phyloP scores from a whole-genome alignment of 2,113 vertebrate genomes.

The Elaphurus davidianus region DNA sequence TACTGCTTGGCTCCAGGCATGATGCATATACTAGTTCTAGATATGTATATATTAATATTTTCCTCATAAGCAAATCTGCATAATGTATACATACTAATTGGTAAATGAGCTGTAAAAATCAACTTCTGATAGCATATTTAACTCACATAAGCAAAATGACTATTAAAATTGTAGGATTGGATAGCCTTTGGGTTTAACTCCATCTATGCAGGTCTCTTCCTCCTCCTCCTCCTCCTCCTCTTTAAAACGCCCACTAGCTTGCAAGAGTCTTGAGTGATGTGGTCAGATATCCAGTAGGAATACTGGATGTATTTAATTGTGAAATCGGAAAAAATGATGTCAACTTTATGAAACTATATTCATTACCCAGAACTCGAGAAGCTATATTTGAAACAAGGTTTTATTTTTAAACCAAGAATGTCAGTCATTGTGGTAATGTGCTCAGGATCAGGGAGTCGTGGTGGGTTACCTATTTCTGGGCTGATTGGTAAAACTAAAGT shows the following conservation, averaged over 20 bases:
- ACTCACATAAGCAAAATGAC: constrained; percentile 37
- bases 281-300: constrained; percentile 54
- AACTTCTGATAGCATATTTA: constrained; percentile 55
- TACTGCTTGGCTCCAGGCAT: constrained; percentile 11
- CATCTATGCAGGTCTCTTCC: constrained; percentile 29
- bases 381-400: constrained; percentile 81
- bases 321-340: constrained; percentile 77
- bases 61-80: constrained; percentile 47
- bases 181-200: constrained; percentile 53
- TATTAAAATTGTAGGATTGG: constrained; percentile 9
- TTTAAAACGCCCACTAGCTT: constrained; percentile 52
- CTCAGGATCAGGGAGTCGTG: constrained; percentile 64
- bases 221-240: constrained; percentile 1
- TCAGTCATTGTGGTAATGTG: constrained; percentile 81
- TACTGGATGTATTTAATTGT: constrained; percentile 65
- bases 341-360: constrained; percentile 82
- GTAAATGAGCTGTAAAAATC: constrained; percentile 46
- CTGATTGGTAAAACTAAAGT: constrained; percentile 73
- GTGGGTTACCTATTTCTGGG: constrained; percentile 78
- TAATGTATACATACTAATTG: constrained; percentile 53
- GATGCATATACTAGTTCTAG: constrained; percentile 54
- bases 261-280: constrained; percentile 51
- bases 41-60: constrained; percentile 40
- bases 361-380: constrained; percentile 74
- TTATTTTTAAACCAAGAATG: constrained; percentile 82